Evolutionary conservation across 2,888 invertebrate species (phyloP).

Genomic region (Morinoia aosen): DNA sequence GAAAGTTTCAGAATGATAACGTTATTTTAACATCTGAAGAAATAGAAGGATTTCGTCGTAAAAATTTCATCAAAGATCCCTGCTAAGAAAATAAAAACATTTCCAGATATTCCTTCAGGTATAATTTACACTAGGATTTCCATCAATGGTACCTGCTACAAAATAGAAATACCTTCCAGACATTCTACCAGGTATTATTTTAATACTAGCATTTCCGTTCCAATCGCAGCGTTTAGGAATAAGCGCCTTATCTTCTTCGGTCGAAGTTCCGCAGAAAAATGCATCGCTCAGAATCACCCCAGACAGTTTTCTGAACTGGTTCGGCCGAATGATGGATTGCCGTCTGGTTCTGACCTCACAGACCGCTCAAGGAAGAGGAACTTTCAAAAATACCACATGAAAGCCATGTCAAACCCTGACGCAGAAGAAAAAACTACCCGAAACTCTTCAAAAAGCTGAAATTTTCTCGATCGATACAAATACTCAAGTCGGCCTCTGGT

Average conservation of each 20-base stretch:
- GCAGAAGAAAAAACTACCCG: background rate
- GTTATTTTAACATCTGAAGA: too few relatives aligned
- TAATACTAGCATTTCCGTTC: background rate
- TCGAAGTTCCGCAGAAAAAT: background rate
- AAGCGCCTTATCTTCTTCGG: background rate
- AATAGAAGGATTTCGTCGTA: too few relatives aligned
- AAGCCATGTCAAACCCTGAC: background rate
- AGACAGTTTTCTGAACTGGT: slow-evolving; percentile 23
- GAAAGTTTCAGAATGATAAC: too few relatives aligned
- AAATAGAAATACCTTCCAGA: background rate
- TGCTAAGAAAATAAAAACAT: too few relatives aligned
- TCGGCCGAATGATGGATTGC: slow-evolving; percentile 34
- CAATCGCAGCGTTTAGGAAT: background rate
- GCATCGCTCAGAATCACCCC: background rate
- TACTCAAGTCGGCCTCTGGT: background rate
- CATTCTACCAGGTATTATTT: background rate
- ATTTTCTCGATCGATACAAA: background rate
- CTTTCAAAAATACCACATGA: background rate
- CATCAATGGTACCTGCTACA: too few relatives aligned
- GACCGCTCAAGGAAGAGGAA: background rate
- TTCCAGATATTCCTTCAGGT: too few relatives aligned
- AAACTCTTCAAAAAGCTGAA: background rate
- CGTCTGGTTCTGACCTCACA: background rate
- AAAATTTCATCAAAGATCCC: too few relatives aligned
- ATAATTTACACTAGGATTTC: too few relatives aligned